These are phyloP conservation scores for Ciconia stormi DNA, from an alignment of 2,113 vertebrate species.

Conservation along the genomic window DNA sequence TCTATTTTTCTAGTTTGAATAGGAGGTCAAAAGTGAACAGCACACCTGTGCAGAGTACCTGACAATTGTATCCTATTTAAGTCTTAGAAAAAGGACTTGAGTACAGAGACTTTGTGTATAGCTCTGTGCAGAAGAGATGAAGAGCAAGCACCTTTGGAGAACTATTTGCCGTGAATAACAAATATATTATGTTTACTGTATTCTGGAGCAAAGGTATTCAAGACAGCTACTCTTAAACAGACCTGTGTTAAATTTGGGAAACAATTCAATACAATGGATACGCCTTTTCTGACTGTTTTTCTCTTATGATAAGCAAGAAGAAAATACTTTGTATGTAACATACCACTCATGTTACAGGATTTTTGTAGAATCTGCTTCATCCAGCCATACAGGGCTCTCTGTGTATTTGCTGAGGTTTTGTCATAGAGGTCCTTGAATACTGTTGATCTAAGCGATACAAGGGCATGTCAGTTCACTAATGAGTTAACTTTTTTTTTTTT, in stretches of 20 bases:
- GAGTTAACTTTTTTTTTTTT: background rate
- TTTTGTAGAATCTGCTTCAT: constrained; percentile 72
- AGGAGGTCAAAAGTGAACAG: background rate
- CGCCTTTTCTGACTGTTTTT: background rate
- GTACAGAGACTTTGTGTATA: background rate
- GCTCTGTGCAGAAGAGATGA: background rate
- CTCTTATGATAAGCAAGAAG: background rate
- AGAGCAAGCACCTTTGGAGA: background rate
- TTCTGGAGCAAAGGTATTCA: background rate
- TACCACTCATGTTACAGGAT: constrained; percentile 63
- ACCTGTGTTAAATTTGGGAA: background rate
- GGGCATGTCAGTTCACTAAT: background rate
- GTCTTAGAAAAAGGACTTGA: background rate
- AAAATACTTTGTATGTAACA: background rate
- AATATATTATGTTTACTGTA: background rate
- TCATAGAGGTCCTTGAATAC: constrained; percentile 82
- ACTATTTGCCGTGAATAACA: background rate
- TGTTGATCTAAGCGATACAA: constrained; percentile 65
- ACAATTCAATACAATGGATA: background rate
- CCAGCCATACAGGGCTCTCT: constrained; percentile 77
- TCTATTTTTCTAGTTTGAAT: background rate
- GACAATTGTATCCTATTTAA: background rate
- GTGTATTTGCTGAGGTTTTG: constrained; percentile 70
- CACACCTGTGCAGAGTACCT: background rate
- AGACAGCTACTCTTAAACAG: background rate